Percentiles rank a stretch among this genome's conserved stretches.
Evolutionary conservation across 2,797 vertebrate genomes (phyloP).

Genomic region (Malacoraja senta): DNA sequence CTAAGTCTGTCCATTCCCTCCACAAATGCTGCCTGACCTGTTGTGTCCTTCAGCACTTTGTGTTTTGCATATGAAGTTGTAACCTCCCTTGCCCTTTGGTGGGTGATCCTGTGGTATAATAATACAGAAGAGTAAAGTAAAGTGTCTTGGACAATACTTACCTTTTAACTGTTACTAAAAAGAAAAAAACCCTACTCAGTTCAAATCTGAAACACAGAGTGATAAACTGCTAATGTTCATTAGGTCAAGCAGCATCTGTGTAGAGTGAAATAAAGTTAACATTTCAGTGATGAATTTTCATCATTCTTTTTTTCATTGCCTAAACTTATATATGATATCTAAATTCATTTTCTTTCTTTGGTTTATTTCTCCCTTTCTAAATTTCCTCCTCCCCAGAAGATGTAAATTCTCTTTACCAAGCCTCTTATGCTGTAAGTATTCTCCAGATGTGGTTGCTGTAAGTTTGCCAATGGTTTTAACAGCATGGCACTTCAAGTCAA

Average conservation of each 20-base stretch:
- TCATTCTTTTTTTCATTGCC: not conserved
- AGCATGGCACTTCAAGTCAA: not conserved
- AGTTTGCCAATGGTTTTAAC: not conserved
- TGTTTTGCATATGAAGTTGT: not conserved
- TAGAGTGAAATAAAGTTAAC: no score
- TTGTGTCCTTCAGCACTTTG: no score
- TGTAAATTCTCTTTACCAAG: not conserved
- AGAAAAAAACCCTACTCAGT: not conserved
- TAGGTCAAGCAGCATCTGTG: no score
- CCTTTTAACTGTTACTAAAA: not conserved
- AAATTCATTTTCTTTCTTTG: not conserved
- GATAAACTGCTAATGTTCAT: no score
- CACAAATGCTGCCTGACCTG: no score
- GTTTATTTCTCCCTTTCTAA: no score
- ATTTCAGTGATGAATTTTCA: no score
- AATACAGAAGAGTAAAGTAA: not conserved
- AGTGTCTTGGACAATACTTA: not conserved
- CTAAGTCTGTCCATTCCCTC: no score
- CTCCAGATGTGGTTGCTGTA: not conserved
- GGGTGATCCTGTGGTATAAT: not conserved
- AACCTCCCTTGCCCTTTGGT: not conserved
- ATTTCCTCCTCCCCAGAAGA: no score
- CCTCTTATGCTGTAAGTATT: not conserved
- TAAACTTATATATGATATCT: not conserved
- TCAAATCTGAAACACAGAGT: no score